These are phyloP conservation scores for Bursaphelenchus okinawaensis DNA, from an alignment of 2,888 invertebrate species.

Conservation along the genomic window DNA sequence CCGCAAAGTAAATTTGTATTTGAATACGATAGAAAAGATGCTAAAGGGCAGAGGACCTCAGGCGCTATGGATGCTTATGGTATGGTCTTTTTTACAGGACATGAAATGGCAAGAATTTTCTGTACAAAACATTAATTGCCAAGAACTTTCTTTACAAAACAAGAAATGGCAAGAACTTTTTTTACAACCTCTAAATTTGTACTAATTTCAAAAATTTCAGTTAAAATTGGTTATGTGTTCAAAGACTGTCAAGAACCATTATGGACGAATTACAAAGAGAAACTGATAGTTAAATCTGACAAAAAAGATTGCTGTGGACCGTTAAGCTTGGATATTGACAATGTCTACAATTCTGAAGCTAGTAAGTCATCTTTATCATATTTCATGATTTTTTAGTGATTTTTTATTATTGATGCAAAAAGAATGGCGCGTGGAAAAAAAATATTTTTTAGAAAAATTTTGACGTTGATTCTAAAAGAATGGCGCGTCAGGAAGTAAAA, in stretches of 20 bases:
- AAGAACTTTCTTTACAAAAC: no score
- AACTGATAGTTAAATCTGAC: conserved; percentile 84
- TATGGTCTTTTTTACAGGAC: conserved; percentile 60
- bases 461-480: background rate
- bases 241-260: conserved; percentile 81
- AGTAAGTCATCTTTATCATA: background rate
- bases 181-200: background rate
- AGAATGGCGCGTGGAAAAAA: no score
- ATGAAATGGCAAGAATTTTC: no score
- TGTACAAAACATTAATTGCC: no score
- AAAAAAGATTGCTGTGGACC: conserved; percentile 79
- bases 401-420: background rate
- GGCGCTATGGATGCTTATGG: conserved; percentile 76
- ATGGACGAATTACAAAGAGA: conserved; percentile 91
- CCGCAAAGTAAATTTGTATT: conserved; percentile 89
- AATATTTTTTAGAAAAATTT: background rate
- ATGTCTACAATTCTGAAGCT: conserved; percentile 64
- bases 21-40: conserved; percentile 95
- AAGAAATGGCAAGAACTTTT: no score
- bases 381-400: background rate
- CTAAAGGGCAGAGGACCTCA: conserved; percentile 94
- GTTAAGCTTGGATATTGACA: conserved; percentile 95
- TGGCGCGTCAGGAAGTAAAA: no score
- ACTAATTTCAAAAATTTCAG: conserved; percentile 16
- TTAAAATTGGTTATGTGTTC: conserved; percentile 73